These are phyloP conservation scores for Sylvilagus bachmani DNA, from an alignment of 2,113 vertebrate species.

Conservation along the genomic window DNA sequence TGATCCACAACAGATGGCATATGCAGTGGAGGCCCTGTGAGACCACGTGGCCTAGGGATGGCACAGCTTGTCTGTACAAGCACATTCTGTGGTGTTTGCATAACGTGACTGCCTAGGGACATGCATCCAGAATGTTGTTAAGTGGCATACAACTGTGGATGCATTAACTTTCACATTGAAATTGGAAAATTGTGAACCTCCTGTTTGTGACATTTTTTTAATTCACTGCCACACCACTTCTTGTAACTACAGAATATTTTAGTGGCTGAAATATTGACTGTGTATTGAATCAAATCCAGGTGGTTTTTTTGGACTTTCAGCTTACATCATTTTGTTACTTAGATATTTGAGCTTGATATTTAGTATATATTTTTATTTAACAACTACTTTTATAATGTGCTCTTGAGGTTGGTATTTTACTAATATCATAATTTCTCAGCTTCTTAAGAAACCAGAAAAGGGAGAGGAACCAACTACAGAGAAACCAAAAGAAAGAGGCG, in stretches of 20 bases:
- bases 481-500: constrained; percentile 93
- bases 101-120: too few relatives aligned
- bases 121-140: neutral
- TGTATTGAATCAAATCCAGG: neutral
- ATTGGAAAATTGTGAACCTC: neutral
- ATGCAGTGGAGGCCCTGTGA: neutral
- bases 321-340: constrained; percentile 11
- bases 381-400: constrained; percentile 7
- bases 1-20: too few relatives aligned
- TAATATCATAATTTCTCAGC: constrained; percentile 87
- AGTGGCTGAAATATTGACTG: neutral
- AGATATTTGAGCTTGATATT: constrained; percentile 29
- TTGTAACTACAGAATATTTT: neutral
- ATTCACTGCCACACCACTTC: neutral
- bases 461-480: constrained; percentile 93
- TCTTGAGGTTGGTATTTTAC: constrained; percentile 46
- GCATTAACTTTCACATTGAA: neutral
- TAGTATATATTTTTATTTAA: constrained; percentile 24
- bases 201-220: neutral
- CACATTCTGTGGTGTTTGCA: too few relatives aligned
- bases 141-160: neutral
- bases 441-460: constrained; percentile 97
- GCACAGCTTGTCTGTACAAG: too few relatives aligned
- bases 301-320: neutral
- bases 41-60: too few relatives aligned